phyloP scores from a whole-genome alignment of 2,888 invertebrate species.

The Oligia fasciuncula region DNA sequence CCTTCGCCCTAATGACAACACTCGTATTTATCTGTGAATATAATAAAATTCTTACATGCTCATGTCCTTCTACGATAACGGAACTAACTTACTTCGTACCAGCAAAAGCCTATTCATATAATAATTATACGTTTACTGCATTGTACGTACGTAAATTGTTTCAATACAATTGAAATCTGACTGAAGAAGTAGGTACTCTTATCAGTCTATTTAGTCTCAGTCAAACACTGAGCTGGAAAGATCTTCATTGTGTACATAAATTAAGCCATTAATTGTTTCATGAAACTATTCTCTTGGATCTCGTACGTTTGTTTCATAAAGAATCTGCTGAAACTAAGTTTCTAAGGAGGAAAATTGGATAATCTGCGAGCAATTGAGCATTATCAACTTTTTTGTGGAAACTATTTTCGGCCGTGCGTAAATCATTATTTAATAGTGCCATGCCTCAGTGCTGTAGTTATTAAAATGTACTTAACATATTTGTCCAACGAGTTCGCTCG shows the following conservation, averaged over 20 bases:
- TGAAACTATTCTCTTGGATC: slow-evolving; percentile 61
- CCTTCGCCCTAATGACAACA: slow-evolving; percentile 23
- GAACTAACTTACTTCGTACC: slow-evolving; percentile 11
- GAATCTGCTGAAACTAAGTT: not conserved
- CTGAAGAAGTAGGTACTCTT: slow-evolving; percentile 35
- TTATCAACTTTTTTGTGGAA: slow-evolving; percentile 3
- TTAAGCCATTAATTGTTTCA: slow-evolving; percentile 66
- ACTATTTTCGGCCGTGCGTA: slow-evolving; percentile 1
- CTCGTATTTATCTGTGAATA: slow-evolving; percentile 32
- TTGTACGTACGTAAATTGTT: slow-evolving; percentile 23
- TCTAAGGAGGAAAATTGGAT: slow-evolving; percentile 2
- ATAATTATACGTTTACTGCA: slow-evolving; percentile 1
- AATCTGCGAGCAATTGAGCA: not conserved
- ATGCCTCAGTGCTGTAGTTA: slow-evolving; percentile 36
- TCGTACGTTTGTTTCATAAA: slow-evolving; percentile 7
- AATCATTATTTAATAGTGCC: slow-evolving; percentile 30
- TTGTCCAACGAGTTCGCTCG: slow-evolving; percentile 4
- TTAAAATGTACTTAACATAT: slow-evolving; percentile 45
- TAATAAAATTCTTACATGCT: slow-evolving; percentile 14
- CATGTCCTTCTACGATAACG: slow-evolving; percentile 35
- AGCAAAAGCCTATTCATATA: slow-evolving; percentile 9
- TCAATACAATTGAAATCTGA: slow-evolving; percentile 36
- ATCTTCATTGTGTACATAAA: slow-evolving; percentile 68
- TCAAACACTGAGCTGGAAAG: slow-evolving; percentile 65
- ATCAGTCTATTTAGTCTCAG: slow-evolving; percentile 65